Conservation (phyloP, 1,140 invertebrate genomes). For the Ericerus pela region DNA sequence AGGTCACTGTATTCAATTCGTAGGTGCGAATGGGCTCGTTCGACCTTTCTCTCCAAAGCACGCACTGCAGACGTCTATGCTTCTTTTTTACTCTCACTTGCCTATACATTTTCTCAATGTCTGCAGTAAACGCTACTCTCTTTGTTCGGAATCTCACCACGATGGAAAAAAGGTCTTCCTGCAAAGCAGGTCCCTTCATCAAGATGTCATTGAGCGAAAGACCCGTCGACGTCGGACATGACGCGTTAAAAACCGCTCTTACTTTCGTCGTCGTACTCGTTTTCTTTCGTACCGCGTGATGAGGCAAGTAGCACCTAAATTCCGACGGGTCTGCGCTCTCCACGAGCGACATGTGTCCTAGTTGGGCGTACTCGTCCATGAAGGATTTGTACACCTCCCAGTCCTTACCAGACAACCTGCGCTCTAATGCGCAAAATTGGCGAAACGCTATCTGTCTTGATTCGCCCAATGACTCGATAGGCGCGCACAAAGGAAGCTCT, state of each 20-base stretch:
- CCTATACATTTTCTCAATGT: constrained; percentile 26
- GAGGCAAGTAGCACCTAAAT: constrained; percentile 13
- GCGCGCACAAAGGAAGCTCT: too few relatives aligned
- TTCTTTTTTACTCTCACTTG: constrained; percentile 16
- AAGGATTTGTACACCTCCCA: too few relatives aligned
- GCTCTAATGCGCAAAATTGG: too few relatives aligned
- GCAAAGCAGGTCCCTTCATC: constrained; percentile 26
- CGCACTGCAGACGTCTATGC: constrained; percentile 27
- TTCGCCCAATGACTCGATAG: too few relatives aligned
- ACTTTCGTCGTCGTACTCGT: constrained; percentile 22
- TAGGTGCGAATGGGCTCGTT: constrained; percentile 18
- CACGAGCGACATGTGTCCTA: background rate
- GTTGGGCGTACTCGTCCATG: background rate
- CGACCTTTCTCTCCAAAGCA: constrained; percentile 26
- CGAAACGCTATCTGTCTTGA: too few relatives aligned
- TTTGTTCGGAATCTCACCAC: constrained; percentile 27
- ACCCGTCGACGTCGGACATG: constrained; percentile 20
- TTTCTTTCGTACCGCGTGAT: constrained; percentile 16
- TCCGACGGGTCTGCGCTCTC: constrained; percentile 1
- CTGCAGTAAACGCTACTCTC: constrained; percentile 24
- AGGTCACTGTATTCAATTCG: constrained; percentile 27
- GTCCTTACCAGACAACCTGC: too few relatives aligned
- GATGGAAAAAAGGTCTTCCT: constrained; percentile 29
- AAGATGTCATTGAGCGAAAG: constrained; percentile 24
- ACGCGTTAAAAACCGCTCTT: constrained; percentile 30